Conservation (phyloP, 1,140 invertebrate species). For the Wiebesia pumilae region DNA sequence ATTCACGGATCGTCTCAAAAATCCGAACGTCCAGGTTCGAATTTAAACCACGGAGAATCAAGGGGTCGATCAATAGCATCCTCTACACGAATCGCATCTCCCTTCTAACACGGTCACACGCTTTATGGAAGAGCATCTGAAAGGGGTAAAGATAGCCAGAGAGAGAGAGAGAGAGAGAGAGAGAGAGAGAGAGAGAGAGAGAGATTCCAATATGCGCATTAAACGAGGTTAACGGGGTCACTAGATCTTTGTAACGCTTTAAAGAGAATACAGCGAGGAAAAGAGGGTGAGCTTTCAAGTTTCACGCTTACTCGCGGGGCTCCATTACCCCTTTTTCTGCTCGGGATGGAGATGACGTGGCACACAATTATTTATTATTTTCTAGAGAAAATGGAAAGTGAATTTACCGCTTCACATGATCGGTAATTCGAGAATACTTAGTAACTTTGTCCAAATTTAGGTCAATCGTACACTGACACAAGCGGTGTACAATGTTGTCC, state of each 20-base stretch:
- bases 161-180: too few relatives aligned
- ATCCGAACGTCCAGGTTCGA: too few relatives aligned
- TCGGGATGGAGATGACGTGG: background rate
- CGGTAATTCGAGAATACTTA: background rate
- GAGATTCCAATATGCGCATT: background rate
- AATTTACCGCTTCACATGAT: background rate
- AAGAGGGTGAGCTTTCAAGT: slow-evolving; percentile 26
- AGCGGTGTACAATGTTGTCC: background rate
- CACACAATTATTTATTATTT: background rate
- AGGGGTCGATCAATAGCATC: slow-evolving; percentile 66
- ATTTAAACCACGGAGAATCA: too few relatives aligned
- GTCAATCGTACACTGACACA: background rate
- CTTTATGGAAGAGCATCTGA: too few relatives aligned
- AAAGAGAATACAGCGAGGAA: background rate
- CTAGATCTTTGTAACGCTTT: background rate
- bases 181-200: background rate
- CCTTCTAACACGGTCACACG: too few relatives aligned
- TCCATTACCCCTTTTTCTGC: background rate
- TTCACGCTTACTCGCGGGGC: background rate
- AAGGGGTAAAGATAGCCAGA: background rate
- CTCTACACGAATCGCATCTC: slow-evolving; percentile 49
- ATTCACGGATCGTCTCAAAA: too few relatives aligned
- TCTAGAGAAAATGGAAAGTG: background rate
- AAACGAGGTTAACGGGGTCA: slow-evolving; percentile 40
- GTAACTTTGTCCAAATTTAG: background rate